Base-by-base conservation (phyloP, 2,797 vertebrate genomes). In the Echiichthys vipera region DNA sequence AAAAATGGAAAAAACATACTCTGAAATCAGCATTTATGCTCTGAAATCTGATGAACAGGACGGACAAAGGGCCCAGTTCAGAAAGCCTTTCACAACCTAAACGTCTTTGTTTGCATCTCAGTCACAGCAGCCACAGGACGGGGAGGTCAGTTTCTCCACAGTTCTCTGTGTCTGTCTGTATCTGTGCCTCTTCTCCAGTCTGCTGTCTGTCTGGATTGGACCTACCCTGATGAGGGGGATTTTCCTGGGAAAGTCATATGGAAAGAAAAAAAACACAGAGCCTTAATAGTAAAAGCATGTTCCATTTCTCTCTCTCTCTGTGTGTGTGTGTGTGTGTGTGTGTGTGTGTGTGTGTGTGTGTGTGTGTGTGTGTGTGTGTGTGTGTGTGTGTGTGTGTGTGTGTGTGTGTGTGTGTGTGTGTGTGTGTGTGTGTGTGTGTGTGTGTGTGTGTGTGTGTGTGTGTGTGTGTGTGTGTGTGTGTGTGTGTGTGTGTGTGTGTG, bases 211-310 rank as follows among this genome's bases (percentile, higher is more conserved):
- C 89, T 92, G 87, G 80, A 77, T 81, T 25, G 39, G 83, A 87
- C 84, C 84, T 81, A 84, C 77, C 67, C 90, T 87, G 90, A 88
- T 84, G 90, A 91, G 88, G 92, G 91, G 92, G 88, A 91, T 92
- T 93, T 93, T 94, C 91, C 92, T 92, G 89, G 90, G 88, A 93
- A 94, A 91, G 90, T 93, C 89, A 85, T 90, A 92, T 89, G 92
- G 91, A 92, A 92, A 91, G 65, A 78, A 84, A 90, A 43, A 79
- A 76, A 79, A 74, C 83, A 77, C 65, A 22, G 58, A 74, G 81
- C 25, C 78, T 78, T 92, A 91, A 93, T 91, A 92, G 91, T 93
- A 88, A 93, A 94, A 92, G 91, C 91, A 91, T 92, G 92, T 92
- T 91, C 87, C 88, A 83, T 91, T 92, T 85, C 84, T 86, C 81